Base-by-base conservation (phyloP, 2,888 invertebrate genomes). In the Tipula helvola region DNA sequence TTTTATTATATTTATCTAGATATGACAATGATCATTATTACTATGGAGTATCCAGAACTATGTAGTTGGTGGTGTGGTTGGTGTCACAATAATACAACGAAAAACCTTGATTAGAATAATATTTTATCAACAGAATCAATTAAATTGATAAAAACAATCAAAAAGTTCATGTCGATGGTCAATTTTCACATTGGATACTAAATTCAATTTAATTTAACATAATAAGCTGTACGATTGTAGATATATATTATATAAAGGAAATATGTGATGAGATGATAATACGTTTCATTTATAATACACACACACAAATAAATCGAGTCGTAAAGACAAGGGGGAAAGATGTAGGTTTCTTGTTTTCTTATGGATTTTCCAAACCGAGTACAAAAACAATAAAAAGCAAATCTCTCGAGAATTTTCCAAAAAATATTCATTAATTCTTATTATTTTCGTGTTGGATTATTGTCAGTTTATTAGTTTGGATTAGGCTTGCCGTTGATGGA, bases 381-480 rank as follows among this genome's bases (percentile, higher is more conserved):
- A 52, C 5, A 52, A 52, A 44, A 44, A 8, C n/a, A 4, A 52
- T 71, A 18, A 28, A 71, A 2, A 71, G n/a, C 71, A 71, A 71
- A 71, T 71, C 71, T 71, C 71, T 71, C 28, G 71, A 71, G 71
- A 28, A 71, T 71, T 12, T 71, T 71, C 13, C 28, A 71, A 71
- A 71, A 71, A 28, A 71, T 71, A 71, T 71, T 71, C 71, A 71
- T 71, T 71, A 71, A 71, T 71, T 71, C 71, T 28, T 71, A 71
- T 71, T 71, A 71, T 71, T 71, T 71, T 71, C 71, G 71, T 71
- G 71, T 71, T 71, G 71, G 71, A 71, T 71, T 71, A 71, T 71
- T 71, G 71, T 71, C 71, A 71, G 71, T 71, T 71, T 71, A 71
- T 71, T 71, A 71, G 71, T 18, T 71, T 71, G 71, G 71, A 71